Evolutionary conservation across 2,113 vertebrate genomes (phyloP), one percentile per base, ranked within the genome.

Genomic region (Pionites leucogaster): DNA sequence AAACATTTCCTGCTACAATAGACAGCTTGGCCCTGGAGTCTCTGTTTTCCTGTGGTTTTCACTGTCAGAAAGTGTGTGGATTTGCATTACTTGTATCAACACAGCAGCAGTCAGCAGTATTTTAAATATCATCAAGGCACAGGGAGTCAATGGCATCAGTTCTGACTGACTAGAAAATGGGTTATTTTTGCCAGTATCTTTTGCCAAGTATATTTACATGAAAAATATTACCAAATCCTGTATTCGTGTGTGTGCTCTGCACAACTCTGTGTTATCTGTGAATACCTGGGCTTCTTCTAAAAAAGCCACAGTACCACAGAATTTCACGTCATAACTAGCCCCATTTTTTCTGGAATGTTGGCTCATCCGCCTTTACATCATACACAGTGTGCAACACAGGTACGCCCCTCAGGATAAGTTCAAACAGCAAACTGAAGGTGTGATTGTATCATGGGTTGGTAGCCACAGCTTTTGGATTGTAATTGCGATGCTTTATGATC

Each of bases 1-100:
- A 93, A 95, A 94, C 69, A 84, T 60, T 96, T 95, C 92, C 81
- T 87, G 82, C 64, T 84, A 39, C 55, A 84, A 77, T 37, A 81
- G 85, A 65, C 53, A 81, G 49, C 81, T 91, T 84, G 74, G 64
- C 84, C 77, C 82, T 62, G 28, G 55, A 93, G 55, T 60, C 77
- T 81, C 77, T 81, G 39, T 81, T 95, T 87, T 95, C 69, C 84
- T 84, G 47, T 83, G 60, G 46, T 96, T 91, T 91, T 94, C 85
- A 57, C 74, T 83, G 59, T 78, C 94, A 94, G 88, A 93, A 86
- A 93, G 33, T 81, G 69, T 2, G 1, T 83, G 44, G 59, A 92
- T 80, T 93, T 94, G 64, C 77, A 83, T 65, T 93, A 60, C 69
- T 96, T 81, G 23, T 77, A 60, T 64, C 47, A 87, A 64, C 59